These are phyloP conservation scores for Apteryx mantelli DNA, from an alignment of 2,113 vertebrate species.

Conservation along the genomic window DNA sequence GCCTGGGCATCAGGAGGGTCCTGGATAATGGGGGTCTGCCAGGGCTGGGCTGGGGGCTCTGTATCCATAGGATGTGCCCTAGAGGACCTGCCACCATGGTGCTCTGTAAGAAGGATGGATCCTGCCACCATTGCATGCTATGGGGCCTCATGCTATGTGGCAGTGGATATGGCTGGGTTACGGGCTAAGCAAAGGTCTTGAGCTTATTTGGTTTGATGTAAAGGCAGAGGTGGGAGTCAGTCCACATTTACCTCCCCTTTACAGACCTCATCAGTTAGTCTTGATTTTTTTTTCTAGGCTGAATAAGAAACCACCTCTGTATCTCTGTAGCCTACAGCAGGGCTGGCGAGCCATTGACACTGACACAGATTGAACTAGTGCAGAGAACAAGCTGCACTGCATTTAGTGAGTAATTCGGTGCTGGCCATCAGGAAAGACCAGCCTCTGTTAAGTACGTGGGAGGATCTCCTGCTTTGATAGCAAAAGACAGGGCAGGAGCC, in stretches of 20 bases:
- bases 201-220: not conserved
- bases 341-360: not conserved
- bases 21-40: not conserved
- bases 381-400: not conserved
- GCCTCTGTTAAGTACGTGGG: not conserved
- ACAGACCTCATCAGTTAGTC: not conserved
- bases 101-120: not conserved
- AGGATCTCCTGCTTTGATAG: not conserved
- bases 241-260: not conserved
- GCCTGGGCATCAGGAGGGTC: not conserved
- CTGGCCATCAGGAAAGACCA: not conserved
- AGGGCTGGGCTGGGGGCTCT: not conserved
- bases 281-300: not conserved
- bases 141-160: not conserved
- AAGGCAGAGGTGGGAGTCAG: not conserved
- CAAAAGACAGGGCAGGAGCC: not conserved
- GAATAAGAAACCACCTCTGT: not conserved
- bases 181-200: not conserved
- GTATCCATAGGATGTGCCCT: not conserved
- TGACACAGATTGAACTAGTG: not conserved
- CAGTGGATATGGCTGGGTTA: not conserved
- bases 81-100: not conserved
- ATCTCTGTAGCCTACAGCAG: not conserved
- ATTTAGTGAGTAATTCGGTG: not conserved
- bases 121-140: accelerated